Percentiles rank a stretch among this genome's conserved stretches.
Conservation (phyloP, 30 jellyfish, hydroid and myxozoan genomes). For the Catostylus mosaicus region DNA sequence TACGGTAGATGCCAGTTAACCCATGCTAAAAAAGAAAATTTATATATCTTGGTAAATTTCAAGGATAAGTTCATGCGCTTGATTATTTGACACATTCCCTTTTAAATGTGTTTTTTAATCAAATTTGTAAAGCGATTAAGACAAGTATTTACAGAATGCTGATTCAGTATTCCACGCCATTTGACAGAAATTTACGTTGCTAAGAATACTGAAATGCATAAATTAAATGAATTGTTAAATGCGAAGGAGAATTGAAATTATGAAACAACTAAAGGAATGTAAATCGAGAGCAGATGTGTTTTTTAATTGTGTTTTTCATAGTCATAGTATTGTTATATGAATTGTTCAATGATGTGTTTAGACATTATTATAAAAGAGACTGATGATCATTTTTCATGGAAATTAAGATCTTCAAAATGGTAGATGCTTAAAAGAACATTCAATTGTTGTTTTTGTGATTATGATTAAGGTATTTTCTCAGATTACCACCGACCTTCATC, state of each 20-base stretch:
- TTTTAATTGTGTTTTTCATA: background rate
- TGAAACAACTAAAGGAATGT: background rate
- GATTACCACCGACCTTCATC: constrained; percentile 17
- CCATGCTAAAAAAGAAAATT: constrained; percentile 1
- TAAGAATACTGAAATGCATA: too few relatives aligned
- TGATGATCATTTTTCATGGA: background rate
- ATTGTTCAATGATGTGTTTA: background rate
- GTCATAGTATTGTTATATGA: background rate
- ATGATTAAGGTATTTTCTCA: constrained; percentile 19
- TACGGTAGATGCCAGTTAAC: constrained; percentile 49
- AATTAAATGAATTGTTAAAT: too few relatives aligned
- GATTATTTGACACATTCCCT: too few relatives aligned
- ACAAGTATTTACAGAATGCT: too few relatives aligned
- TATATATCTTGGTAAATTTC: too few relatives aligned
- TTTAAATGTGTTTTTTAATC: too few relatives aligned
- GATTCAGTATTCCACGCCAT: too few relatives aligned
- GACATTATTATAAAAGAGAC: constrained; percentile 7
- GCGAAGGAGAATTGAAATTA: too few relatives aligned
- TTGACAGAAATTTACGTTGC: too few relatives aligned
- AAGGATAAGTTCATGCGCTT: too few relatives aligned
- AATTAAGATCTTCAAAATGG: constrained; percentile 35
- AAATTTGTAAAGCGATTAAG: too few relatives aligned
- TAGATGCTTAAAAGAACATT: constrained; percentile 65
- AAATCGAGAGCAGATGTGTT: background rate
- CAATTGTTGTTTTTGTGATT: constrained; percentile 6